phyloP scores from a whole-genome alignment of 53 echinoderm and acorn worm species.

The Zoroaster sp. region DNA sequence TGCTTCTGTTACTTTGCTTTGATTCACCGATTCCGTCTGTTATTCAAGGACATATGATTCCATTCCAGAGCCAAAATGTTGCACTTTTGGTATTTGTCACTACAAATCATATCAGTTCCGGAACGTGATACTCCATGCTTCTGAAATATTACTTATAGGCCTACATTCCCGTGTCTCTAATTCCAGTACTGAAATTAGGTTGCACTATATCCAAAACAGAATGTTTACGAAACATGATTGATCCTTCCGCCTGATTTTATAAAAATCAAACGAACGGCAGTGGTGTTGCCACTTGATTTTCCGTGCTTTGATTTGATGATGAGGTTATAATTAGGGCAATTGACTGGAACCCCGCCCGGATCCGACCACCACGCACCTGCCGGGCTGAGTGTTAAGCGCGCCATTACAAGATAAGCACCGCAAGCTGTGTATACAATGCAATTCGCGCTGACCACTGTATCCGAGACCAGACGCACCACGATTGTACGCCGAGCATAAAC shows the following conservation, averaged over 20 bases:
- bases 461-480: too few relatives aligned
- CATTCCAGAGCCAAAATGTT: too few relatives aligned
- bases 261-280: too few relatives aligned
- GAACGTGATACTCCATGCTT: neutral
- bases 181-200: too few relatives aligned
- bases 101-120: neutral
- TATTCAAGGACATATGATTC: neutral
- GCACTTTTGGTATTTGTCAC: neutral
- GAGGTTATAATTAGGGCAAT: neutral
- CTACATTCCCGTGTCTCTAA: too few relatives aligned
- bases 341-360: neutral
- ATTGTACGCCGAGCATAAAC: too few relatives aligned
- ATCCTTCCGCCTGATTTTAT: too few relatives aligned
- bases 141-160: neutral
- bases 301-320: neutral
- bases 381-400: neutral
- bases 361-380: neutral
- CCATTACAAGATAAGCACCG: conserved; percentile 22
- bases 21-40: neutral
- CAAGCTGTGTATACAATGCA: conserved; percentile 7
- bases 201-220: too few relatives aligned
- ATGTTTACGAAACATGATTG: too few relatives aligned
- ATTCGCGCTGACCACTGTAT: too few relatives aligned
- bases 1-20: neutral
- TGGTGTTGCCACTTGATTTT: neutral